Base-by-base conservation (phyloP, 2,888 invertebrate species). In the Mamestra brassicae region DNA sequence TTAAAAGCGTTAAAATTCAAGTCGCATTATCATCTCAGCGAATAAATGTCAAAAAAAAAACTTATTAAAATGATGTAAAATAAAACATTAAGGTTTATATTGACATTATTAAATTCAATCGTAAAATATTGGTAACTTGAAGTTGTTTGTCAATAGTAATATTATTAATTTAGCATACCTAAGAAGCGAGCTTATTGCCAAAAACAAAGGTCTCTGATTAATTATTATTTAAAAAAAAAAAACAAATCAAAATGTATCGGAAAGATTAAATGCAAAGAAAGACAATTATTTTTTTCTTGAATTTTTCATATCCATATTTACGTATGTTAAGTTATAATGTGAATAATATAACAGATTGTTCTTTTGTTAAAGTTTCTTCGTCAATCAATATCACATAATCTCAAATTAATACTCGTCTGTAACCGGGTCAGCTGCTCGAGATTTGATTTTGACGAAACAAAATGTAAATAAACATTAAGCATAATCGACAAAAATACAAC, bases 351-450 rank as follows among this genome's bases (percentile, higher is more conserved):
- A n/a, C 26, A 26, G 11, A 54, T 34, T 7, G 4, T 34, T 26
- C 4, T 11, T 61, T 50, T 50, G 1, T 73, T 15, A n/a, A 73
- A 61, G 17, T 0, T n/a, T 55, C 57, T 68, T 69, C 62, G 34
- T 61, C 55, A 73, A 76, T 88, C 88, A 84, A 88, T 89, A 89
- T 89, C 87, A 85, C 90, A 80, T 87, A 78, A 89, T 91, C 87
- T 91, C 85, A 72, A 67, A 81, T 71, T 83, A 79, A 85, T 78
- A 88, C 88, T 87, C 77, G 78, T 71, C 54, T 66, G 87, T 88
- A 91, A 90, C 87, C 65, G 58, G 76, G 87, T 89, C 85, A 92
- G 88, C 87, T 86, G 88, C 68, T 72, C 63, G 86, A 88, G 71
- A 88, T 90, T 89, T 88, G 88, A 84, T 26, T 36, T 42, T 45